Evolutionary conservation across 2,113 vertebrate species (phyloP).

Genomic region (Aegypius monachus): DNA sequence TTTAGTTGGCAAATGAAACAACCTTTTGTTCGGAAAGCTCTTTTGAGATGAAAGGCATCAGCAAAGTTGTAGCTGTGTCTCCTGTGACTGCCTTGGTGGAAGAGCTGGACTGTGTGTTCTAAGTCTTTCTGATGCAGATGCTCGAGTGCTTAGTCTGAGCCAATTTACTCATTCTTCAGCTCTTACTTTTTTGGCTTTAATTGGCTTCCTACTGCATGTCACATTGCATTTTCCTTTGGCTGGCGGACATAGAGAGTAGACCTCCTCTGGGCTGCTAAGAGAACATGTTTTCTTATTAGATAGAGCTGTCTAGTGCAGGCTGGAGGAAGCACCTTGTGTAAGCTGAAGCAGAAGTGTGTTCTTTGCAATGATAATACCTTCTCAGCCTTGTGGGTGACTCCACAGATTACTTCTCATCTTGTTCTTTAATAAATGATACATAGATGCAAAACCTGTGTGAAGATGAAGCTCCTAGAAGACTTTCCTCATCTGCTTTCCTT

Average conservation of each 20-base stretch:
- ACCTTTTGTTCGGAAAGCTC: not conserved
- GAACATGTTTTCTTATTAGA: slow-evolving; percentile 16
- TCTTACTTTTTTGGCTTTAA: slow-evolving; percentile 53
- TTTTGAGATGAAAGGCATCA: slow-evolving; percentile 32
- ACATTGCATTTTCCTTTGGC: slow-evolving; percentile 41
- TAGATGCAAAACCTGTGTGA: not conserved
- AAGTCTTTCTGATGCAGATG: not conserved
- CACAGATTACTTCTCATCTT: not conserved
- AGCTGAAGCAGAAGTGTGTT: not conserved
- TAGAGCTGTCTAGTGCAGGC: not conserved
- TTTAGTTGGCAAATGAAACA: slow-evolving; percentile 31
- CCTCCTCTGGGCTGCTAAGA: not conserved
- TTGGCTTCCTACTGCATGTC: slow-evolving; percentile 59
- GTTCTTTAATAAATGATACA: not conserved
- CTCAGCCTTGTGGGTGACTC: not conserved
- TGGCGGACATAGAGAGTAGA: not conserved
- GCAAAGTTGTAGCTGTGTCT: not conserved
- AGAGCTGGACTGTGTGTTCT: not conserved
- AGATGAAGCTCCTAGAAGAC: not conserved
- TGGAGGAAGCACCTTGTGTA: not conserved
- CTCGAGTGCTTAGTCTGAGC: slow-evolving; percentile 12
- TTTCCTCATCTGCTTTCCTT: not conserved
- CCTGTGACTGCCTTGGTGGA: not conserved
- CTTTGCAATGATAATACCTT: not conserved
- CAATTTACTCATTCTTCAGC: slow-evolving; percentile 47